phyloP scores from a whole-genome alignment of 2,797 vertebrate species.

The Chaetodon trifasciatus region DNA sequence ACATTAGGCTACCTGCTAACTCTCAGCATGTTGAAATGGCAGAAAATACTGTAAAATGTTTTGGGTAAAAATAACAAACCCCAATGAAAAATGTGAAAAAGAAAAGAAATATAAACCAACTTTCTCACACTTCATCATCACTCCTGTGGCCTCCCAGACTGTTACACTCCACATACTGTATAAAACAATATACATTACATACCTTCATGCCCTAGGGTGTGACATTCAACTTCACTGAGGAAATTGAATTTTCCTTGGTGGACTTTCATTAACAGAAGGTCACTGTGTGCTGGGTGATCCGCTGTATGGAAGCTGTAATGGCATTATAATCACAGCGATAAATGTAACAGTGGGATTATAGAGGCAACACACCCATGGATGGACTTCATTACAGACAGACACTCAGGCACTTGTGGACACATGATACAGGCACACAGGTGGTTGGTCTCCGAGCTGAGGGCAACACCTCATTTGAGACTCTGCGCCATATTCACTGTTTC shows the following conservation, averaged over 20 bases:
- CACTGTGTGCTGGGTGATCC: constrained; percentile 10
- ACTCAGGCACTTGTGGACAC: constrained; percentile 47
- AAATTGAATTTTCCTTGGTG: constrained; percentile 42
- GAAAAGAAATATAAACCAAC: not conserved
- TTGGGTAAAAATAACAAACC: not conserved
- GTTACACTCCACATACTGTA: constrained; percentile 32
- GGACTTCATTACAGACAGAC: constrained; percentile 43
- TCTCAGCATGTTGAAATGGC: not conserved
- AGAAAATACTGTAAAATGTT: not conserved
- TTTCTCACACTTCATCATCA: constrained; percentile 6
- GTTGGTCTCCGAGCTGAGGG: constrained; percentile 70
- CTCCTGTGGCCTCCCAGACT: constrained; percentile 3
- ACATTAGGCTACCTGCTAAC: not conserved
- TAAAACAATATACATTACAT: constrained; percentile 24
- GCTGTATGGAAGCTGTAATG: constrained; percentile 47
- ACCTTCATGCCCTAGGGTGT: constrained; percentile 9
- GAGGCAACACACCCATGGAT: constrained; percentile 25
- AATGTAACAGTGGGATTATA: constrained; percentile 56
- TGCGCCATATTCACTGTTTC: constrained; percentile 33
- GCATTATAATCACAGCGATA: constrained; percentile 49
- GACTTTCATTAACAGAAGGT: constrained; percentile 37
- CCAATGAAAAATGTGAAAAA: not conserved
- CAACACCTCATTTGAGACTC: constrained; percentile 69
- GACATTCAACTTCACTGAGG: constrained; percentile 26
- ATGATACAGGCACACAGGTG: constrained; percentile 53